These are phyloP conservation scores for Chloroceryle amazona DNA, from an alignment of 2,797 vertebrate genomes.

Conservation along the genomic window DNA sequence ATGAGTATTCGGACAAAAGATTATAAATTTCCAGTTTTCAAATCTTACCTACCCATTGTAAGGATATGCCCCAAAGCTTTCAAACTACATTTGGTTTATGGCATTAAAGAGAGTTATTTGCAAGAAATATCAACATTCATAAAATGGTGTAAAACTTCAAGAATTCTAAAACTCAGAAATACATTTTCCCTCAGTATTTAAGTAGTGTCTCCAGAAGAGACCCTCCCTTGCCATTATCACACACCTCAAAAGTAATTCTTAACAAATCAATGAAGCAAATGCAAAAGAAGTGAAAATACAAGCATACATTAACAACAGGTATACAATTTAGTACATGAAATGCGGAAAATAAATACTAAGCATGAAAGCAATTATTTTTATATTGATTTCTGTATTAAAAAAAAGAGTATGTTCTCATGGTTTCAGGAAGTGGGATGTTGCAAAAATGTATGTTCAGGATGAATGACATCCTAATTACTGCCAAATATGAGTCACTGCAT, in stretches of 20 bases:
- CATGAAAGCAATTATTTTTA: not conserved
- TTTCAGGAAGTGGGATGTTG: not conserved
- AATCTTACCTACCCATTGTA: not conserved
- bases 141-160: not conserved
- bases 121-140: not conserved
- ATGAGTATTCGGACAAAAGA: not conserved
- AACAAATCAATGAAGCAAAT: not conserved
- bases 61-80: not conserved
- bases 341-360: not conserved
- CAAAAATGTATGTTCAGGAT: not conserved
- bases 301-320: not conserved
- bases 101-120: not conserved
- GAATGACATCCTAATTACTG: conserved; percentile 49
- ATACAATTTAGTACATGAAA: not conserved
- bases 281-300: not conserved
- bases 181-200: not conserved
- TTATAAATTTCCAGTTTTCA: not conserved
- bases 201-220: not conserved
- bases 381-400: too few species aligned
- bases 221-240: not conserved
- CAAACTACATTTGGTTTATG: not conserved
- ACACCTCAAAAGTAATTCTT: not conserved
- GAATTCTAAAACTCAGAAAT: not conserved
- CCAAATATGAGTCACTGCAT: conserved; percentile 25
- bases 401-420: not conserved